phyloP scores from a whole-genome alignment of 2,888 invertebrate species.

The Elgonia sp. region DNA sequence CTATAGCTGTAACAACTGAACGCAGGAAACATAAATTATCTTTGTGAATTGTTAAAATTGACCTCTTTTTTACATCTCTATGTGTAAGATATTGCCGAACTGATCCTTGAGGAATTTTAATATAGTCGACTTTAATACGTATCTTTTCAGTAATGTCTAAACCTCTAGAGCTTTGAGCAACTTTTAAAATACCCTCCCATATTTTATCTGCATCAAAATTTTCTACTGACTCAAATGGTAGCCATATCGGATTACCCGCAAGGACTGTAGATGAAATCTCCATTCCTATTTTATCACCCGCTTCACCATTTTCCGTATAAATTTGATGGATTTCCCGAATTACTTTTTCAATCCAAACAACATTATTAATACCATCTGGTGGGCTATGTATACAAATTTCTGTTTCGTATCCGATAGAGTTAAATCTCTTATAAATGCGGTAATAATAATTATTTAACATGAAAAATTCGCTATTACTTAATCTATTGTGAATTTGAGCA shows the following conservation, averaged over 20 bases:
- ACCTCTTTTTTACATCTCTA: background rate
- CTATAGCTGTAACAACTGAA: background rate
- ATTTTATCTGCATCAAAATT: background rate
- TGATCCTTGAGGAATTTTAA: too few relatives aligned
- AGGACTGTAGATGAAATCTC: background rate
- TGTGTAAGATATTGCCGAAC: too few relatives aligned
- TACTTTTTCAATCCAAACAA: too few relatives aligned
- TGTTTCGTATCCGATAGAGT: too few relatives aligned
- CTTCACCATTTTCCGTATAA: background rate
- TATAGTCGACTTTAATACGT: background rate
- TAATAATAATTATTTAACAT: too few relatives aligned
- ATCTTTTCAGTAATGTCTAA: background rate
- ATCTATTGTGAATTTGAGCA: too few relatives aligned
- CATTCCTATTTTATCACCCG: conserved; percentile 5
- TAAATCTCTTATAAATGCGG: too few relatives aligned
- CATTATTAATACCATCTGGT: too few relatives aligned
- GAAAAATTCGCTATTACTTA: too few relatives aligned
- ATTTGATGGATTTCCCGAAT: conserved; percentile 1
- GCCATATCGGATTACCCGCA: background rate
- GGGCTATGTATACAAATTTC: too few relatives aligned
- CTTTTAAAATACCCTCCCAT: background rate
- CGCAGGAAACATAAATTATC: background rate
- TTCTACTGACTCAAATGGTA: background rate
- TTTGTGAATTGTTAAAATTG: background rate
- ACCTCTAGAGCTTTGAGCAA: conserved; percentile 13